phyloP scores from a whole-genome alignment of 2,797 vertebrate genomes.

The Rousettus madagascariensis region DNA sequence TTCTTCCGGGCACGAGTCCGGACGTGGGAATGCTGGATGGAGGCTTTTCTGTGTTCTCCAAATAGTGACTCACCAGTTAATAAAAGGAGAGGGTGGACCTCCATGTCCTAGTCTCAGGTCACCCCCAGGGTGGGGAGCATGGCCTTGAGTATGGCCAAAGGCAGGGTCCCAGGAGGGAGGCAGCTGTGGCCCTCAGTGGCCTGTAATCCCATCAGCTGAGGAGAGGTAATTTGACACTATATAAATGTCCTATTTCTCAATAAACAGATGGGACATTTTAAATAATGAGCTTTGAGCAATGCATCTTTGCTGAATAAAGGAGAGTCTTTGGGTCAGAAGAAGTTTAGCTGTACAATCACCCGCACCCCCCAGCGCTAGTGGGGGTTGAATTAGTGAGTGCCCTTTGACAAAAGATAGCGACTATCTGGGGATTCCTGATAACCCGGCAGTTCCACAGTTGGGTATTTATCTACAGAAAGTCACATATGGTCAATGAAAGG shows the following conservation, averaged over 20 bases:
- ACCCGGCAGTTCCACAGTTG: not conserved
- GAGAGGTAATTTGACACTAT: not conserved
- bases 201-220: not conserved
- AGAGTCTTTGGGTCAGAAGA: not conserved
- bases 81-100: not conserved
- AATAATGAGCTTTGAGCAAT: not conserved
- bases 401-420: not conserved
- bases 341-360: not conserved
- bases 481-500: not conserved
- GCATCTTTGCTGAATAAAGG: not conserved
- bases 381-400: no score
- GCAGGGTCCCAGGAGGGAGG: not conserved
- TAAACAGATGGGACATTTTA: not conserved
- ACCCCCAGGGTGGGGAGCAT: not conserved
- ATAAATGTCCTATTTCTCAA: not conserved
- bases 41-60: not conserved
- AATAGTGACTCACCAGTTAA: not conserved
- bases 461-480: no score
- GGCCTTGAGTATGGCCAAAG: not conserved
- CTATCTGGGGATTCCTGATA: not conserved
- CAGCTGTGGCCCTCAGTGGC: not conserved
- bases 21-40: not conserved
- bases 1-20: no score
- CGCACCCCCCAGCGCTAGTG: no score
- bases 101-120: not conserved